phyloP scores from a whole-genome alignment of 2,888 invertebrate species.

The Luffia ferchaultella region DNA sequence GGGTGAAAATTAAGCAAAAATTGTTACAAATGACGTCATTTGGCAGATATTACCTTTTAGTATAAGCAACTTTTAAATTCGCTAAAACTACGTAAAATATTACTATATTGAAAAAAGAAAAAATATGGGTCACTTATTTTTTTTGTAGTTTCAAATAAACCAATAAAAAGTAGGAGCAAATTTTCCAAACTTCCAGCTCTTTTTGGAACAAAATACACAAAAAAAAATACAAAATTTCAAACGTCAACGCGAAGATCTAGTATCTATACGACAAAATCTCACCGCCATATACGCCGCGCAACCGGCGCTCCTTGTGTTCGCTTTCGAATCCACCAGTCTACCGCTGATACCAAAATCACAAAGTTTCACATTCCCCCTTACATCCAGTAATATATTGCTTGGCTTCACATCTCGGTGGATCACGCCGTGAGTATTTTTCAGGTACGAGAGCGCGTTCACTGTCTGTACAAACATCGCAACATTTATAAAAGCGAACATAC shows the following conservation, averaged over 20 bases:
- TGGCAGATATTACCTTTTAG: no score
- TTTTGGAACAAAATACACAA: background rate
- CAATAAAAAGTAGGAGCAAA: background rate
- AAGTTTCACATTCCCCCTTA: constrained; percentile 93
- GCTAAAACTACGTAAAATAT: no score
- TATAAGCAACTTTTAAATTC: no score
- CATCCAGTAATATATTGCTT: constrained; percentile 96
- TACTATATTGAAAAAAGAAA: no score
- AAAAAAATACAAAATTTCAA: background rate
- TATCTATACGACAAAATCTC: no score
- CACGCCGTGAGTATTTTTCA: constrained; percentile 96
- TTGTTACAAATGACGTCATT: no score
- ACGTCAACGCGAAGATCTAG: no score
- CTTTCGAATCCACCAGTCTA: constrained; percentile 96
- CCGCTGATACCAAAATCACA: constrained; percentile 99
- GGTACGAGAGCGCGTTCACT: constrained; percentile 94
- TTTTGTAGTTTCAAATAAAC: background rate
- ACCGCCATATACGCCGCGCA: constrained; percentile 99
- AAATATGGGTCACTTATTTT: no score
- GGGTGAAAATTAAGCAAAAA: no score
- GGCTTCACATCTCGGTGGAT: constrained; percentile 99
- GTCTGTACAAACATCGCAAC: no score
- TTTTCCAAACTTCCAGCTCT: background rate
- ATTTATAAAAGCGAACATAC: no score
- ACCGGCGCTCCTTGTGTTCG: constrained; percentile 95